A percentile compares a stretch with the other conserved stretches of the same genome.
phyloP scores from a whole-genome alignment of 2,888 invertebrate species.

The Caenorhabditis sinica region DNA sequence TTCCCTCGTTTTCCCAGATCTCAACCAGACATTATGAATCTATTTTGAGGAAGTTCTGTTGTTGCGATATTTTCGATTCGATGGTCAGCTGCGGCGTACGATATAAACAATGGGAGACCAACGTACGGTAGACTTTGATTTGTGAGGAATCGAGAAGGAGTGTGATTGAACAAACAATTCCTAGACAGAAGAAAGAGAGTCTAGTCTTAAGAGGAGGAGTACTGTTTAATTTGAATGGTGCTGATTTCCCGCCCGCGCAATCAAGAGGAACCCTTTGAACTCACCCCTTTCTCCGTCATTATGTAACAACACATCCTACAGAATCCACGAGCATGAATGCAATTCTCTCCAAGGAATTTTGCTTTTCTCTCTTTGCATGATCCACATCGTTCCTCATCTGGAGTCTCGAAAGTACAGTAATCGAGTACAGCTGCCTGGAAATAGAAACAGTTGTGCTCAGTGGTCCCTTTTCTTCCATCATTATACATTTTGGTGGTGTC shows the following conservation, averaged over 20 bases:
- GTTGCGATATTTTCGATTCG: conserved; percentile 14
- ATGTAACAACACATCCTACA: conserved; percentile 32
- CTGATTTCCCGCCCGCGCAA: conserved; percentile 16
- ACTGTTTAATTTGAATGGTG: conserved; percentile 7
- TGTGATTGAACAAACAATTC: conserved; percentile 26
- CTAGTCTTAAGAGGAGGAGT: conserved; percentile 24
- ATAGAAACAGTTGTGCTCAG: neutral
- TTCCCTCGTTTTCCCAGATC: neutral
- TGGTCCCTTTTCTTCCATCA: neutral
- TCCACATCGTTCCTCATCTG: neutral
- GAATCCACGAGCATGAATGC: neutral
- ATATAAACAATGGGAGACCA: conserved; percentile 10
- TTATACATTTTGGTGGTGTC: too few relatives aligned
- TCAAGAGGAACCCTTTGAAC: conserved; percentile 2
- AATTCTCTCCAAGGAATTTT: neutral
- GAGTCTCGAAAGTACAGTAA: neutral
- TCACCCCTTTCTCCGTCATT: conserved; percentile 15
- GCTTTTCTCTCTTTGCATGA: conserved; percentile 9
- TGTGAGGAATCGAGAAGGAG: conserved; percentile 21
- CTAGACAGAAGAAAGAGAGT: conserved; percentile 33
- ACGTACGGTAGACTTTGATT: conserved; percentile 46
- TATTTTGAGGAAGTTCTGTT: conserved; percentile 2
- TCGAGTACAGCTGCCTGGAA: neutral
- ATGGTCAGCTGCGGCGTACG: conserved; percentile 42
- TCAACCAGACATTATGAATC: neutral